Evolutionary conservation across 2,888 invertebrate genomes (phyloP).

Genomic region (Drosophila barbarae): DNA sequence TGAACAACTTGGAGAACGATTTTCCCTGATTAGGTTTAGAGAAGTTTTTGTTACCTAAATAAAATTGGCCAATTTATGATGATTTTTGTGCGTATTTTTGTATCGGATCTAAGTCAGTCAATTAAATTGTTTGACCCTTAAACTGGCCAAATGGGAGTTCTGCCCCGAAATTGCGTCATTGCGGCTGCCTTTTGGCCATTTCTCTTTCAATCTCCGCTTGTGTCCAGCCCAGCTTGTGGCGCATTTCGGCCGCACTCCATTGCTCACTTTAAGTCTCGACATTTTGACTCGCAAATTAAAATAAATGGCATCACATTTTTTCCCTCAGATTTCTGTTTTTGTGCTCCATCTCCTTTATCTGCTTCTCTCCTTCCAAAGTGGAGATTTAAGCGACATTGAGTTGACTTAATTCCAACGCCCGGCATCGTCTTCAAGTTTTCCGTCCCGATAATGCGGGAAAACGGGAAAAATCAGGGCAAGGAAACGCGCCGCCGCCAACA

Average conservation of each 20-base stretch:
- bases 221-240: constrained; percentile 25
- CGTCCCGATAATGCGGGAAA: constrained; percentile 9
- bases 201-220: constrained; percentile 10
- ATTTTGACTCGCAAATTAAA: constrained; percentile 65
- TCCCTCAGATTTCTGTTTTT: constrained; percentile 26
- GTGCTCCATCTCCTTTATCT: constrained; percentile 24
- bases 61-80: constrained; percentile 34
- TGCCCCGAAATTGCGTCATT: constrained; percentile 23
- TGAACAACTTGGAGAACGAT: constrained; percentile 26
- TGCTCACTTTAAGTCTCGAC: constrained; percentile 54
- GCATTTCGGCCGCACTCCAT: constrained; percentile 43
- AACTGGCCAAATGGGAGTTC: background rate
- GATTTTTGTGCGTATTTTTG: constrained; percentile 17
- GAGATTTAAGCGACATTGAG: constrained; percentile 49
- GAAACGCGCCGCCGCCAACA: constrained; percentile 5
- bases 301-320: constrained; percentile 61
- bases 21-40: constrained; percentile 22
- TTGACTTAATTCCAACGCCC: constrained; percentile 52
- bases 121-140: constrained; percentile 38
- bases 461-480: background rate
- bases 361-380: constrained; percentile 18
- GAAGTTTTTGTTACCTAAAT: constrained; percentile 23
- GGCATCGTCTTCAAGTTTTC: constrained; percentile 22
- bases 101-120: constrained; percentile 32
- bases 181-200: constrained; percentile 15